Evolutionary conservation across 2,113 vertebrate species (phyloP), one percentile per base, ranked within the genome.

Genomic region (Columba janthina): DNA sequence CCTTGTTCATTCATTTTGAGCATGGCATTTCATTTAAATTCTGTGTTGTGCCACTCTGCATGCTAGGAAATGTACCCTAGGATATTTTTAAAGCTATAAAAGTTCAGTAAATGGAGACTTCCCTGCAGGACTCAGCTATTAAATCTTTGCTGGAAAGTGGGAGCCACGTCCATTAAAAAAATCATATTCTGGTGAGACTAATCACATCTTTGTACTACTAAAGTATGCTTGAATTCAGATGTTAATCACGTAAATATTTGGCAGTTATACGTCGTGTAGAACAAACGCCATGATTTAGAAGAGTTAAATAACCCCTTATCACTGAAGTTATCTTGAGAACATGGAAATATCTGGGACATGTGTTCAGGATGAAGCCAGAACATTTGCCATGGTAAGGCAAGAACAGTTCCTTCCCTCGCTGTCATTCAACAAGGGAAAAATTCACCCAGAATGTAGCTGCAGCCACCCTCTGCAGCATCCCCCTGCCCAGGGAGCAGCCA

Each of bases 111-210:
- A 96, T 96, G 65, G 86, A 96, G 80, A 96, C 88, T 93, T 94
- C 94, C 90, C 88, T 89, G 93, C 94, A 96, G 93, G 96, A 96
- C 61, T 96, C 93, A 90, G 95, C 92, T 97, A 96, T 95, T 96
- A 96, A 92, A 94, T 93, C 83, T 95, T 90, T 58, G n/a, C 80
- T 92, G 83, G 53, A 72, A 96, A 95, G 88, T 87, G 38, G 62
- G 86, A 94, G 61, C 86, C 42, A 91, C 15, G 25, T 93, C 94
- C 86, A 94, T 97, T 97, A 92, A 90, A 96, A 96, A 94, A 93
- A 38, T 96, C 48, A 80, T 88, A 71, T 94, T 96, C 94, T 93
- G 72, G 79, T 90, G 81, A 88, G 75, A 81, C 80, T 96, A 95
- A 97, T 96, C 90, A 93, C 81, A 75, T 90, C 94, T 93, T 90